Conservation (phyloP, 2,888 invertebrate genomes). For the Microctonus hyperodae region DNA sequence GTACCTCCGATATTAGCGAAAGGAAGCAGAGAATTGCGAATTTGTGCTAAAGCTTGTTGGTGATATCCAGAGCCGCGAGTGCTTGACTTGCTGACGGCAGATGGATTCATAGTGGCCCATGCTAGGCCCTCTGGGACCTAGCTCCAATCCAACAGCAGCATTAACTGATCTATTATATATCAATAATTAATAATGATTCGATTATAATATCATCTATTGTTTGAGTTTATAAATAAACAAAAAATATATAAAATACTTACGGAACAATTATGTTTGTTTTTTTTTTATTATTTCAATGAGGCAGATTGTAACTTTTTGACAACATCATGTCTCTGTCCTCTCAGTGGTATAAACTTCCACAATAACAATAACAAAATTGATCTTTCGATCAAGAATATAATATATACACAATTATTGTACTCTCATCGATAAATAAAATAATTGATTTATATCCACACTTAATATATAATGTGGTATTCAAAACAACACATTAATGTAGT, state of each 20-base stretch:
- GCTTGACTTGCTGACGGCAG: constrained; percentile 68
- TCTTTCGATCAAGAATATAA: not conserved
- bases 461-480: not conserved
- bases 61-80: constrained; percentile 82
- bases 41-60: constrained; percentile 87
- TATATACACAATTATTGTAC: not conserved
- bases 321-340: constrained; percentile 13
- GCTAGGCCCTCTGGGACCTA: constrained; percentile 63
- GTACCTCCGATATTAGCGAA: constrained; percentile 75
- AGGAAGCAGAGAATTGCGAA: constrained; percentile 81
- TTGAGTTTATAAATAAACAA: not conserved
- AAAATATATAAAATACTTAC: constrained; percentile 35
- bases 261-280: constrained; percentile 30
- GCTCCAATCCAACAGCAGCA: constrained; percentile 60
- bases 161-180: constrained; percentile 41
- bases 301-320: constrained; percentile 9
- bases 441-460: not conserved
- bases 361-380: not conserved
- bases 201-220: not conserved
- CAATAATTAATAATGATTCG: not conserved
- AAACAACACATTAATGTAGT: not conserved
- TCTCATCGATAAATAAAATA: not conserved
- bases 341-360: not conserved
- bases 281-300: constrained; percentile 5
- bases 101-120: constrained; percentile 66